Percentiles rank a stretch among this genome's conserved stretches.
phyloP scores from a whole-genome alignment of 2,797 vertebrate species.

The Chloroceryle inda region DNA sequence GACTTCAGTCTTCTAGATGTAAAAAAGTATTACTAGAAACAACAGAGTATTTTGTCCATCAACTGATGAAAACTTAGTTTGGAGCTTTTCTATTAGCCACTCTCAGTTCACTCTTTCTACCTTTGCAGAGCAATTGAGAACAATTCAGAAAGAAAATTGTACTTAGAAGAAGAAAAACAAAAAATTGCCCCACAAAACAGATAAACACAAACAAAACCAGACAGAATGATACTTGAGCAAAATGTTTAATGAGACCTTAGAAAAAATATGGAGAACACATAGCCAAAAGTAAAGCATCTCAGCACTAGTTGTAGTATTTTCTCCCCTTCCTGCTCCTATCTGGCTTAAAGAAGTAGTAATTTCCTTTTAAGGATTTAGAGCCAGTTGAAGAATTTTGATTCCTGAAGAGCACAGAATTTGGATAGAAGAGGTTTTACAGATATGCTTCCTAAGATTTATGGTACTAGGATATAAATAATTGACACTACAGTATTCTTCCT shows the following conservation, averaged over 20 bases:
- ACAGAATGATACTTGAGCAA: neutral
- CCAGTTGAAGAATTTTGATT: slow-evolving; percentile 4
- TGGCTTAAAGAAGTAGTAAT: neutral
- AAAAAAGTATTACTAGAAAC: neutral
- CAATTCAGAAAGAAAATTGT: neutral
- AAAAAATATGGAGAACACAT: neutral
- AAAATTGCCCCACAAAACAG: no score
- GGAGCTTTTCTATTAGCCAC: neutral
- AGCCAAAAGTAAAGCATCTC: neutral
- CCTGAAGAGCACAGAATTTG: neutral
- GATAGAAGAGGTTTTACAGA: neutral
- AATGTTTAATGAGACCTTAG: neutral
- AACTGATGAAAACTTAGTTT: neutral
- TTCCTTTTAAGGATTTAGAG: neutral
- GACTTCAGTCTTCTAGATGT: neutral
- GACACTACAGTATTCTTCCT: neutral
- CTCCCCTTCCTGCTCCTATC: neutral
- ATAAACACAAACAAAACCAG: neutral
- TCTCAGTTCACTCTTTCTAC: neutral
- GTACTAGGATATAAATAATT: neutral
- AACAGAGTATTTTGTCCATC: neutral
- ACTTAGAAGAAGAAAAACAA: neutral
- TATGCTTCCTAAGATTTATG: neutral
- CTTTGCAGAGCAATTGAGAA: neutral
- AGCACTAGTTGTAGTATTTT: neutral